phyloP scores from a whole-genome alignment of 1,140 invertebrate genomes.

The Meloidogyne chitwoodi region DNA sequence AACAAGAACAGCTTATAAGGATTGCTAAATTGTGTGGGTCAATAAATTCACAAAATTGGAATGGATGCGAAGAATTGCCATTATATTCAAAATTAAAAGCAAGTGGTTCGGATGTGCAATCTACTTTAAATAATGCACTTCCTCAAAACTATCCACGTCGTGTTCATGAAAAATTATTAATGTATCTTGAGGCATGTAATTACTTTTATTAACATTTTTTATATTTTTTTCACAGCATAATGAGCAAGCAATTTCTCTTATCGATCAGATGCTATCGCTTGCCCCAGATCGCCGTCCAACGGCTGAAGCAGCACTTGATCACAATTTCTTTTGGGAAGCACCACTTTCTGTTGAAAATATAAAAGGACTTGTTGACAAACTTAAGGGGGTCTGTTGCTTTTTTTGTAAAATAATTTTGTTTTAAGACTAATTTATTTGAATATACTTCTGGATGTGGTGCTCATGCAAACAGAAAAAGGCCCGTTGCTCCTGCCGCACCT shows the following conservation, averaged over 20 bases:
- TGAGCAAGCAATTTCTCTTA: conserved; percentile 80
- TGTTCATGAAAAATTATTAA: conserved; percentile 61
- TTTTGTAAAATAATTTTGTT: conserved; percentile 10
- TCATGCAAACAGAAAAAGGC: conserved; percentile 41
- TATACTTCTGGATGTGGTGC: conserved; percentile 54
- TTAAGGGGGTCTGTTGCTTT: conserved; percentile 30
- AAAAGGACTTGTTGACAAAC: conserved; percentile 41
- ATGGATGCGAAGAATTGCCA: conserved; percentile 79
- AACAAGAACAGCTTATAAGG: conserved; percentile 88
- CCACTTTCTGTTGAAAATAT: conserved; percentile 72
- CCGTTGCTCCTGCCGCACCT: conserved; percentile 14
- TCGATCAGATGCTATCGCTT: conserved; percentile 84
- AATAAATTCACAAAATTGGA: conserved; percentile 81
- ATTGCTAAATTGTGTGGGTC: conserved; percentile 94
- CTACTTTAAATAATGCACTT: conserved; percentile 61
- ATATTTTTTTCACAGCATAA: conserved; percentile 66
- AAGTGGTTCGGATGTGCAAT: not conserved
- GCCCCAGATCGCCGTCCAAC: conserved; percentile 86
- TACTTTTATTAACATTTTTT: not conserved
- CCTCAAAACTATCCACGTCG: conserved; percentile 84
- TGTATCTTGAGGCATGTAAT: not conserved
- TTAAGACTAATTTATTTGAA: conserved; percentile 53
- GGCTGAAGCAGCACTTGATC: conserved; percentile 86
- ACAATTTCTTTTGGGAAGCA: conserved; percentile 96
- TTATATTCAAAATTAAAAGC: conserved; percentile 81